Evolutionary conservation across 1,140 invertebrate species (phyloP), one percentile per base, ranked within the genome.

Genomic region (Melanaphis sacchari): DNA sequence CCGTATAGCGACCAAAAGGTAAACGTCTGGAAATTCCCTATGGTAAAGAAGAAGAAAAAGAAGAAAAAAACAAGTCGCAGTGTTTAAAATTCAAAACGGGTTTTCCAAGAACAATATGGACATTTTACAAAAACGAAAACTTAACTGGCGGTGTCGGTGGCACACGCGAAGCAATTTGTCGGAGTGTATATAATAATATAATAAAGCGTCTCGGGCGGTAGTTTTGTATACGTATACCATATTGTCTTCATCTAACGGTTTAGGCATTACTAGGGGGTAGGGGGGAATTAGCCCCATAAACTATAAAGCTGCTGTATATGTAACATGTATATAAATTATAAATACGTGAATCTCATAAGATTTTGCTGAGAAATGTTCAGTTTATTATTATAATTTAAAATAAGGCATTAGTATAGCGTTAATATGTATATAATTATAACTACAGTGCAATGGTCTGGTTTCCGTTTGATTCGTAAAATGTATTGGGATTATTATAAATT

Each of bases 21-120:
- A n/a, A 43, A 43, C 4, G 40, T 43, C 40, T 43, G 6, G 31
- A 87, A 46, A 87, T 38, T 18, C 36, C 41, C 24, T 26, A 31
- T 43, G 24, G 59, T 76, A 76, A 76, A n/a, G 59, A 66, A 15
- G 84, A n/a, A 15, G 40, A 26, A 26, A 26, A 59, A 59, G 3
- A 41, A 43, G 15, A 85, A 85, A 85, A 41, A 43, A 41, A 66
- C 31, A n/a, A 18, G 59, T 18, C n/a, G 22, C 84, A 24, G 84
- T n/a, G 40, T 87, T 87, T 87, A 87, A 87, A 87, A 87, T 87
- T 87, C 84, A 87, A 87, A 87, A 87, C 84, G 84, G 31, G 31
- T 87, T 31, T 43, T n/a, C 7, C 26, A 24, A 26, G 41, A n/a
- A 43, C 84, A 87, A 87, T 87, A 87, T 38, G 84, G 41, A 87